Evolutionary conservation across 2,113 vertebrate species (phyloP), one percentile per base, ranked within the genome.

Genomic region (Notechis scutatus): DNA sequence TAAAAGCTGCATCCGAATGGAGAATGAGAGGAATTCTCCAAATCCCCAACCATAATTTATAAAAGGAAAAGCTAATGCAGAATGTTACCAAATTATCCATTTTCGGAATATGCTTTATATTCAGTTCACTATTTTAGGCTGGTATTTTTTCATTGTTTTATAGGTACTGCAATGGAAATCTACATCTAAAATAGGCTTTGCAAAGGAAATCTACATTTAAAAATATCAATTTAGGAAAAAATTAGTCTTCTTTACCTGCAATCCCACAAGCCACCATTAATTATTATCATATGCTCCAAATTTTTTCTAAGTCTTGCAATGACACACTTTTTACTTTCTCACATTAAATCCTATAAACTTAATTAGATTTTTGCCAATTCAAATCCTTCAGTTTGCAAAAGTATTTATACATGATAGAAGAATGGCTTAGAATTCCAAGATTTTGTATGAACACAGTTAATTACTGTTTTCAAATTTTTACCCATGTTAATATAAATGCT

Each of bases 71-170:
- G 50, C 61, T 26, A 54, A 39, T 59, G 90, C 93, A 95, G 92
- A 50, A 74, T 88, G 92, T 89, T 56, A 54, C 91, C 88, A 94
- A 95, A 94, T 92, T 69, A 92, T 54, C 86, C 42, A 92, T 91
- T 91, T 93, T 94, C 95, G 94, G 93, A 93, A 96, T 90, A 87
- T 92, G 91, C 64, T 81, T 91, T 89, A 92, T 93, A 86, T 88
- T 47, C 94, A 87, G 11, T 26, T 26, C 26, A 47, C 23, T 87
- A 24, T 34, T 14, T 74, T 74, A 74, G 5, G 15, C 93, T 0
- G 10, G 94, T 92, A 93, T 92, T 96, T 96, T 91, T 94, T 94
- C 91, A 95, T 94, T 93, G 92, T 56, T 74, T 90, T 87, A 86
- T 69, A 69, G 90, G 90, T 29, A 92, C 45, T 92, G 74, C 85